A percentile compares a stretch with the other conserved stretches of the same genome.
phyloP scores from a whole-genome alignment of 2,888 invertebrate species.

The Ectemnius cavifrons region DNA sequence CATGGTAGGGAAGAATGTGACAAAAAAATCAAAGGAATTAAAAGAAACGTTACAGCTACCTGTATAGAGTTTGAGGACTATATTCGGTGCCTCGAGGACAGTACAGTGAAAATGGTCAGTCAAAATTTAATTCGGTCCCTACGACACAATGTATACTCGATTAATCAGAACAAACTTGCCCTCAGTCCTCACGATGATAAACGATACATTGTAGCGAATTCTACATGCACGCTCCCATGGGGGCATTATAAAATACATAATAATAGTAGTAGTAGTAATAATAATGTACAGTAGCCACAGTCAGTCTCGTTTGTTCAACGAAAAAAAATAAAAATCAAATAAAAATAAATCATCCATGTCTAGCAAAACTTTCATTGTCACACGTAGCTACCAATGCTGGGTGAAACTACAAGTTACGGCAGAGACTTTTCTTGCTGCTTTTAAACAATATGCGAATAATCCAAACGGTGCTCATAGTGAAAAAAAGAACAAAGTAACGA shows the following conservation, averaged over 20 bases:
- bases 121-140: constrained; percentile 16
- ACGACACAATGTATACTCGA: constrained; percentile 11
- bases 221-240: constrained; percentile 29
- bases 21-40: constrained; percentile 11
- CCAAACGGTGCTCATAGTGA: too few relatives aligned
- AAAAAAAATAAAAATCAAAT: too few relatives aligned
- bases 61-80: constrained; percentile 39
- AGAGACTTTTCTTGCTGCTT: too few relatives aligned
- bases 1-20: background rate
- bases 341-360: too few relatives aligned
- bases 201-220: constrained; percentile 4
- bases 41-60: constrained; percentile 23
- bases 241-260: constrained; percentile 8
- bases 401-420: too few relatives aligned
- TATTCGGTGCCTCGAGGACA: constrained; percentile 16
- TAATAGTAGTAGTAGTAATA: too few relatives aligned
- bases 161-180: constrained; percentile 16
- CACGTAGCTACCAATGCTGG: too few relatives aligned
- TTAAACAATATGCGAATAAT: too few relatives aligned
- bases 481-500: too few relatives aligned
- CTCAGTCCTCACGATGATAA: constrained; percentile 33
- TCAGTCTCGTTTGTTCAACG: too few relatives aligned
- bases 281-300: constrained; percentile 6
- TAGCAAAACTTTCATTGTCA: too few relatives aligned
- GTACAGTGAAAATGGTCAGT: background rate